Conservation (phyloP, 2,797 vertebrate genomes). For the Coregonus ussuriensis region DNA sequence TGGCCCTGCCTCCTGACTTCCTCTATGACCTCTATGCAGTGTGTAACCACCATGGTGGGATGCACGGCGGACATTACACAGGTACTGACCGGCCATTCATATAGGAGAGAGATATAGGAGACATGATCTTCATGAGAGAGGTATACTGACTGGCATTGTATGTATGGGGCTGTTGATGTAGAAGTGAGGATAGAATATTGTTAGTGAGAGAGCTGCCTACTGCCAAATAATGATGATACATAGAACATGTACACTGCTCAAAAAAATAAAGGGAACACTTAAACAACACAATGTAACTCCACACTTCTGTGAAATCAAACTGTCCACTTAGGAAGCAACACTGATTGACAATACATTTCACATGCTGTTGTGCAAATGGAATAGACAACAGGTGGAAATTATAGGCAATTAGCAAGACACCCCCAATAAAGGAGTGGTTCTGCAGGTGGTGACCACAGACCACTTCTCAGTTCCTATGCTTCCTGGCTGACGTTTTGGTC, state of each 20-base stretch:
- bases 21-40: conserved; percentile 92
- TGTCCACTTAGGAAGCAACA: too few relatives aligned
- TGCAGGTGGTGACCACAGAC: too few relatives aligned
- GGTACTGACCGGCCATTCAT: conserved; percentile 63
- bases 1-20: conserved; percentile 74
- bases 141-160: background rate
- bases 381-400: too few relatives aligned
- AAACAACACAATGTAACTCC: too few relatives aligned
- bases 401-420: too few relatives aligned
- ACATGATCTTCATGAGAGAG: background rate
- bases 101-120: background rate
- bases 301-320: too few relatives aligned
- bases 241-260: background rate
- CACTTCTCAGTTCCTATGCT: too few relatives aligned
- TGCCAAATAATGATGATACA: background rate
- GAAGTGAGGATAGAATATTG: background rate
- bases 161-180: background rate
- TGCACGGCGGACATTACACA: conserved; percentile 95
- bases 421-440: too few relatives aligned
- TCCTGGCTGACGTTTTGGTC: too few relatives aligned
- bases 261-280: too few relatives aligned
- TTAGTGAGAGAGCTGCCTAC: background rate
- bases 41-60: conserved; percentile 93
- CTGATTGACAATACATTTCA: too few relatives aligned
- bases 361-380: too few relatives aligned